phyloP scores from a whole-genome alignment of 2,113 vertebrate species.

The Egretta garzetta region DNA sequence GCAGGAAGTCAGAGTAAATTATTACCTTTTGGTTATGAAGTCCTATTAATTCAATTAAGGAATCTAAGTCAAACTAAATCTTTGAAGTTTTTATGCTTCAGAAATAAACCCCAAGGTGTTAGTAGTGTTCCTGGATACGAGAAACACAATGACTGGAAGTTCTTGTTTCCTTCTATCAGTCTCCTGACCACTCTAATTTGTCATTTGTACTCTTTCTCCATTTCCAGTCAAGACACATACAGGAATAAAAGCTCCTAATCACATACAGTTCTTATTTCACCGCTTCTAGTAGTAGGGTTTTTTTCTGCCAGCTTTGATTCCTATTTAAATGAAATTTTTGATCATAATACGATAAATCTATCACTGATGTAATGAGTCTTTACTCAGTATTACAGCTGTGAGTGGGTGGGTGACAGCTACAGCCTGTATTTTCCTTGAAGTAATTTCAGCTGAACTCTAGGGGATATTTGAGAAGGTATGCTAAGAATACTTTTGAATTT shows the following conservation, averaged over 20 bases:
- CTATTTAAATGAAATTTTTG: neutral
- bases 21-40: neutral
- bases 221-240: neutral
- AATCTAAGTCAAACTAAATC: neutral
- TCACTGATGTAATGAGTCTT: neutral
- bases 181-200: neutral
- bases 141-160: neutral
- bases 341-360: neutral
- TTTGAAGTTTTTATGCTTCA: neutral
- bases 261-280: neutral
- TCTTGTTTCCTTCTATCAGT: neutral
- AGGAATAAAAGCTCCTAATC: neutral
- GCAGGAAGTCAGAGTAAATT: neutral
- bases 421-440: neutral
- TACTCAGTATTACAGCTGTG: neutral
- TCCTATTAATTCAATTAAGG: neutral
- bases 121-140: neutral
- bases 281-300: neutral
- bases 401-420: neutral
- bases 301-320: neutral
- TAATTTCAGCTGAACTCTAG: neutral
- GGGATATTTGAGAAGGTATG: conserved; percentile 1
- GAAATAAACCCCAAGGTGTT: neutral
- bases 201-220: neutral
- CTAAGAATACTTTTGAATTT: conserved; percentile 17